A percentile compares a stretch with the other conserved stretches of the same genome.
Conservation (phyloP, 2,888 invertebrate genomes). For the Volucella inflata region DNA sequence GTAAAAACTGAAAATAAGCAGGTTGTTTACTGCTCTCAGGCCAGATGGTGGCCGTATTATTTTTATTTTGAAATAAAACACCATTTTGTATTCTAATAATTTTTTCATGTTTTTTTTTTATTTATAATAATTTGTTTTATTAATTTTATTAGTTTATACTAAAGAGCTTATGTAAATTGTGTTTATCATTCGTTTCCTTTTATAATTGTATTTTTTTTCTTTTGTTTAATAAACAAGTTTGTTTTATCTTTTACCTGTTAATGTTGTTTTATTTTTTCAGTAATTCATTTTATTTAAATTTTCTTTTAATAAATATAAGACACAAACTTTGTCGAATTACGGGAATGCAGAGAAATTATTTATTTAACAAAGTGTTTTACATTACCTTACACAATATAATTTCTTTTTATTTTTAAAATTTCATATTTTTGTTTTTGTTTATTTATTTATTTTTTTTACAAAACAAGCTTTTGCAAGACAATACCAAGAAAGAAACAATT, state of each 20-base stretch:
- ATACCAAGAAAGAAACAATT: slow-evolving; percentile 18
- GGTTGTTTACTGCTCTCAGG: too few species aligned
- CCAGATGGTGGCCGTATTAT: too few species aligned
- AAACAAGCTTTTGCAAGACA: slow-evolving; percentile 53
- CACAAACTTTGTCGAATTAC: slow-evolving; percentile 71
- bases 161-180: slow-evolving; percentile 76
- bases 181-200: slow-evolving; percentile 45
- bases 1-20: too few species aligned
- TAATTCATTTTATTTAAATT: slow-evolving; percentile 11
- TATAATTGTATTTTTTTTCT: slow-evolving; percentile 38
- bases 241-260: slow-evolving; percentile 50
- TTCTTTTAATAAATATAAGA: slow-evolving; percentile 65
- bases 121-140: slow-evolving; percentile 75
- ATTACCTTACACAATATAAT: slow-evolving; percentile 42
- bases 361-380: slow-evolving; percentile 15
- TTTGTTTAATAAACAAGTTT: slow-evolving; percentile 45
- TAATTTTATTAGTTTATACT: slow-evolving; percentile 69
- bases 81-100: slow-evolving; percentile 63
- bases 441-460: slow-evolving; percentile 2
- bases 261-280: slow-evolving; percentile 45
- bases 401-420: neutral
- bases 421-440: slow-evolving; percentile 6
- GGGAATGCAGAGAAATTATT: slow-evolving; percentile 57
- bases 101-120: slow-evolving; percentile 76
- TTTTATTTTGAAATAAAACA: slow-evolving; percentile 15